Conservation (phyloP, 2,888 invertebrate species). For the Synergus umbraculus region DNA sequence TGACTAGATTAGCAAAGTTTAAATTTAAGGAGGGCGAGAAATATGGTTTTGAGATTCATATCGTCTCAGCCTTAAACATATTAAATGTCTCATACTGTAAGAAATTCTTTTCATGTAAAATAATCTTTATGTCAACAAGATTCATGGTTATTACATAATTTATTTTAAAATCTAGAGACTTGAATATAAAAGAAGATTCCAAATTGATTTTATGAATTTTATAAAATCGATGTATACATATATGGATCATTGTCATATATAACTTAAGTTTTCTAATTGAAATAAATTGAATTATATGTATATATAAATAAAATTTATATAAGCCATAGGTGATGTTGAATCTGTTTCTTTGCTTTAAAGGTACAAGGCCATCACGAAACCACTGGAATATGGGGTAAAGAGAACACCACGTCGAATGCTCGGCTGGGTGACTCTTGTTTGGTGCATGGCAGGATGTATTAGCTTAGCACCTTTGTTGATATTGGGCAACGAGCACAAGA, state of each 20-base stretch:
- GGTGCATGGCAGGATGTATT: conserved; percentile 95
- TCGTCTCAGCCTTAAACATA: too few species aligned
- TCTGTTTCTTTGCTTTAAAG: conserved; percentile 73
- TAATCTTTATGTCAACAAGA: background rate
- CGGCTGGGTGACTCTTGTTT: conserved; percentile 92
- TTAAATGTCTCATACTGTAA: background rate
- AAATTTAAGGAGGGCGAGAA: background rate
- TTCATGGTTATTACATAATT: too few species aligned
- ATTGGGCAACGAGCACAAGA: conserved; percentile 89
- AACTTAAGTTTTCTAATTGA: too few species aligned
- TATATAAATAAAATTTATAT: background rate
- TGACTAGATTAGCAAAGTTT: conserved; percentile 19
- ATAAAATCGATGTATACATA: too few species aligned
- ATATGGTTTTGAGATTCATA: background rate
- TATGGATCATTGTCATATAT: too few species aligned
- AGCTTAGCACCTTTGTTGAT: conserved; percentile 94
- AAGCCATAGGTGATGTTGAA: background rate
- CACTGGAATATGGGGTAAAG: conserved; percentile 96
- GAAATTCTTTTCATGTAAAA: background rate
- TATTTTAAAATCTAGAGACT: too few species aligned
- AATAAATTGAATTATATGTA: too few species aligned
- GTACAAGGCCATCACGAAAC: conserved; percentile 95
- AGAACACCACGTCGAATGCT: conserved; percentile 95
- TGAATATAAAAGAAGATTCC: too few species aligned
- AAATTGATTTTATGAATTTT: too few species aligned